Evolutionary conservation across 1,140 invertebrate species (phyloP), one percentile per base, ranked within the genome.

Genomic region (Contarinia nasturtii): DNA sequence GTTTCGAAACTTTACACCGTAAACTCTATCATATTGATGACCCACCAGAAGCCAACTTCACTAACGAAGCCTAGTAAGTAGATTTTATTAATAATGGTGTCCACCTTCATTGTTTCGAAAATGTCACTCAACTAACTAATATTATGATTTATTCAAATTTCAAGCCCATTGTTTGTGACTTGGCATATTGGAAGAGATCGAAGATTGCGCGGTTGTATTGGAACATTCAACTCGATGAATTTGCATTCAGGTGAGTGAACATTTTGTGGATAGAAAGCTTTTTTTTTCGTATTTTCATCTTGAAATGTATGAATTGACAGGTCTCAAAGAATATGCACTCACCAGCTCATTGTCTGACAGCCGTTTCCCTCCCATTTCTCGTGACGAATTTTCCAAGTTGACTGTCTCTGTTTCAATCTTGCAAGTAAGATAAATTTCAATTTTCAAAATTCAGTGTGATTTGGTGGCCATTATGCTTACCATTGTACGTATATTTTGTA

Each of bases 311-410:
- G n/a, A n/a, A n/a, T n/a, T 27, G 15, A 33, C 33, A 36, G 93
- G 94, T 44, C 74, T 98, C 47, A 75, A 86, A 55, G 93, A 98
- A 70, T 98, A 98, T 72, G 90, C 94, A 42, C 76, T 93, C 55
- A 96, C 92, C 42, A 98, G 94, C 75, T 95, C 95, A 54, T 82
- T 98, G 57, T 92, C 93, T 64, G 95, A 98, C 67, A 91, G 88
- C 20, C 80, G 95, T 18, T 99, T 99, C 66, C 81, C 83, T 57
- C 95, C 95, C 17, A 94, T 99, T 51, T 83, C 82, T 27, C 75
- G 85, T 44, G 92, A 97, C 38, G 95, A 99, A 69, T 76, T 98
- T 58, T 75, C 86, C 0, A 79, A 82, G 51, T 76, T 98, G 21
- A 85, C 90, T 49, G 93, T 96, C 7, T 90, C 89, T 27, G 93